Percentiles rank a stretch among this genome's conserved stretches.
phyloP scores from a whole-genome alignment of 2,797 vertebrate species.

The Ctenopoma kingsleyae region DNA sequence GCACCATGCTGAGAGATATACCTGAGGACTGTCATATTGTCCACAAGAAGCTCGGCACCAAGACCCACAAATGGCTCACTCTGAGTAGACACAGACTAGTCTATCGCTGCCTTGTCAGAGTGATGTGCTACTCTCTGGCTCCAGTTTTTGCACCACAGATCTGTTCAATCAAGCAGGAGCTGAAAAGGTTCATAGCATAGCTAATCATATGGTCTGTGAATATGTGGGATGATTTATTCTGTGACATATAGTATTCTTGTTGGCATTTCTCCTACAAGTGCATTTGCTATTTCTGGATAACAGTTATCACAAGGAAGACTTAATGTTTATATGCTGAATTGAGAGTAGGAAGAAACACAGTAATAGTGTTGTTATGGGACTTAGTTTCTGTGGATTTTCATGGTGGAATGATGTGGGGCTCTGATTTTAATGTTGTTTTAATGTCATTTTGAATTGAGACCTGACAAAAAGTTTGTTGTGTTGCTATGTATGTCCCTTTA shows the following conservation, averaged over 20 bases:
- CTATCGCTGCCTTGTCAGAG: conserved; percentile 78
- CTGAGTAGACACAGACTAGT: conserved; percentile 63
- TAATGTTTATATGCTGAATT: conserved; percentile 27
- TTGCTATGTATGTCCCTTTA: neutral
- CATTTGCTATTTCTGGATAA: conserved; percentile 33
- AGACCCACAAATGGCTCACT: conserved; percentile 74
- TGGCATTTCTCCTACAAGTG: conserved; percentile 24
- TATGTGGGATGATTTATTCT: conserved; percentile 36
- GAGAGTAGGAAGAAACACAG: conserved; percentile 4
- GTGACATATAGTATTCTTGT: conserved; percentile 22
- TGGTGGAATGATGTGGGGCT: neutral
- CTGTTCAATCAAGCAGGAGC: conserved; percentile 68
- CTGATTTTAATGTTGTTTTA: neutral
- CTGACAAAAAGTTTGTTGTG: neutral
- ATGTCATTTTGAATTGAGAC: neutral
- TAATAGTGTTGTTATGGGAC: neutral
- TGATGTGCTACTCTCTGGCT: conserved; percentile 66
- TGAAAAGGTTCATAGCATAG: conserved; percentile 62
- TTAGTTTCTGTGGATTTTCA: neutral
- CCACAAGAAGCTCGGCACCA: conserved; percentile 53
- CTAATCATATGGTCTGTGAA: conserved; percentile 58
- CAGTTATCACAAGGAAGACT: conserved; percentile 26
- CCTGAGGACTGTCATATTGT: conserved; percentile 71
- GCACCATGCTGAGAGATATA: conserved; percentile 76
- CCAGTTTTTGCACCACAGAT: conserved; percentile 67